phyloP scores from a whole-genome alignment of 2,888 invertebrate genomes.

The Chalcosyrphus nemorum region DNA sequence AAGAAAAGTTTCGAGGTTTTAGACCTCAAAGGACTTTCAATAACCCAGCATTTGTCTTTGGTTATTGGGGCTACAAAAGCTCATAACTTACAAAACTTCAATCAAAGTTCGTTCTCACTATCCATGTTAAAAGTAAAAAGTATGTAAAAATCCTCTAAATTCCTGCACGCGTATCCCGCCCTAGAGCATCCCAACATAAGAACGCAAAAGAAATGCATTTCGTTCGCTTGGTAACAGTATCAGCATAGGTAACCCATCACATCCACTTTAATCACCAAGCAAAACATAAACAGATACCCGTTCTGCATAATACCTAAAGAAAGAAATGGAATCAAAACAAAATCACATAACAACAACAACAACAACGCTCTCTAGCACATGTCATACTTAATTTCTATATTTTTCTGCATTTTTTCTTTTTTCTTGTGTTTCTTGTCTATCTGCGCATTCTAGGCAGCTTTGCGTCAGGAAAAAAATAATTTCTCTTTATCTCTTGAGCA shows the following conservation, averaged over 20 bases:
- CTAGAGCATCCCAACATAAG: not conserved
- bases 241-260: not conserved
- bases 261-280: slow-evolving; percentile 52
- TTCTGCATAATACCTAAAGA: slow-evolving; percentile 54
- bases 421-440: slow-evolving; percentile 11
- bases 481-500: slow-evolving; percentile 54
- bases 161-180: no score
- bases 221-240: slow-evolving; percentile 52
- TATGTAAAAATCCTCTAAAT: no score
- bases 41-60: no score
- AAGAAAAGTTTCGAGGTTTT: no score
- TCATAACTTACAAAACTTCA: no score
- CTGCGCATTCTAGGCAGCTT: slow-evolving; percentile 12
- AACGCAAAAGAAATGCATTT: slow-evolving; percentile 8
- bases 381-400: slow-evolving; percentile 56
- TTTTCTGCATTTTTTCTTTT: slow-evolving; percentile 33
- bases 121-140: no score
- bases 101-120: no score
- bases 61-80: no score
- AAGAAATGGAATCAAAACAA: slow-evolving; percentile 70
- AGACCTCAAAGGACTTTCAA: no score
- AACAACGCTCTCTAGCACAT: no score
- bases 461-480: slow-evolving; percentile 17
- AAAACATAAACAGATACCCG: slow-evolving; percentile 34
- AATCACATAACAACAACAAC: slow-evolving; percentile 44